phyloP scores from a whole-genome alignment of 2,797 vertebrate species.

The Phaenicophaeus curvirostris region DNA sequence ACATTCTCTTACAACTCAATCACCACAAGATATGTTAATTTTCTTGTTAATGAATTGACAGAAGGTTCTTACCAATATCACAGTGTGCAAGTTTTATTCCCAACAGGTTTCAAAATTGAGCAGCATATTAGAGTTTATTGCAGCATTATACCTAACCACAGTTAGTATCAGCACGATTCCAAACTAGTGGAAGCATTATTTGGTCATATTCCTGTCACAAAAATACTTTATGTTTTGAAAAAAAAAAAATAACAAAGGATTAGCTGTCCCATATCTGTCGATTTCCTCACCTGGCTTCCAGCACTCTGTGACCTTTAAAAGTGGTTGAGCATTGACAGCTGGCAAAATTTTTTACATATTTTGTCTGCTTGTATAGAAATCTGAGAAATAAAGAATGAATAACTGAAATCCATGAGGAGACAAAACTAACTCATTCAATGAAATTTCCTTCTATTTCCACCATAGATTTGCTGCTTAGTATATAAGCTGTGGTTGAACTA shows the following conservation, averaged over 20 bases:
- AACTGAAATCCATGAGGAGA: neutral
- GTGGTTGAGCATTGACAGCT: neutral
- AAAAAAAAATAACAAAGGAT: neutral
- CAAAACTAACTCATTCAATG: neutral
- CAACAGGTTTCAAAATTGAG: neutral
- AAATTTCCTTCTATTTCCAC: neutral
- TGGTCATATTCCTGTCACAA: neutral
- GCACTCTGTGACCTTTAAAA: neutral
- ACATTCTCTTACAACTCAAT: neutral
- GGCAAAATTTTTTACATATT: neutral
- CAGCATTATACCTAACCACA: neutral
- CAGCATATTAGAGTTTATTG: neutral
- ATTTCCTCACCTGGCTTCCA: neutral
- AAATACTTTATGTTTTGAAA: neutral
- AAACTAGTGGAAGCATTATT: neutral
- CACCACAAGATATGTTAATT: neutral
- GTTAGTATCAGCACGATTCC: neutral
- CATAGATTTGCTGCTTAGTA: neutral
- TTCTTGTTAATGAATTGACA: neutral
- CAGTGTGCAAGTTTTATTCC: neutral
- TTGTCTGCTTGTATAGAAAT: neutral
- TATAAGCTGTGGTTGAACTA: neutral
- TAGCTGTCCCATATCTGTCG: neutral
- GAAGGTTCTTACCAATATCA: neutral
- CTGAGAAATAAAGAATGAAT: neutral